Evolutionary conservation across 1,140 invertebrate species (phyloP).

Genomic region (Bombus terrestris): DNA sequence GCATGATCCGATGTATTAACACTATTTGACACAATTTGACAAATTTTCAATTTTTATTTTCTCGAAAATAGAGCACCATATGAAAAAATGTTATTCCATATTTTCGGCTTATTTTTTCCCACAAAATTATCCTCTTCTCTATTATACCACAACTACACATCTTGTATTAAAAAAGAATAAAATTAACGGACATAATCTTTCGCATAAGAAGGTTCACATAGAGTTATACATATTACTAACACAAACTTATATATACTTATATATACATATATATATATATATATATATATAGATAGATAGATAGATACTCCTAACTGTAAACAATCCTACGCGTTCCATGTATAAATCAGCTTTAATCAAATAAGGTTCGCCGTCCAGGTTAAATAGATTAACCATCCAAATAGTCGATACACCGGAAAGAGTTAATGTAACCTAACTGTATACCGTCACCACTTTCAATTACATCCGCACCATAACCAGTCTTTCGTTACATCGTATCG

Average conservation of each 20-base stretch:
- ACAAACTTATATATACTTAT: neutral
- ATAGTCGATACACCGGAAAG: slow-evolving; percentile 17
- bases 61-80: too few relatives aligned
- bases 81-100: too few relatives aligned
- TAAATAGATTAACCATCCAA: slow-evolving; percentile 23
- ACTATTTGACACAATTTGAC: too few relatives aligned
- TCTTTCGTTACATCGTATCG: slow-evolving; percentile 14
- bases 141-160: too few relatives aligned
- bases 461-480: slow-evolving; percentile 13
- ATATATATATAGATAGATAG: too few relatives aligned
- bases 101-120: too few relatives aligned
- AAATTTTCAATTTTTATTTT: too few relatives aligned
- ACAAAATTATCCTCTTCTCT: too few relatives aligned
- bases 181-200: neutral
- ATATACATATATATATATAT: too few relatives aligned
- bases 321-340: slow-evolving; percentile 38
- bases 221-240: slow-evolving; percentile 8
- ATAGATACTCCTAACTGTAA: slow-evolving; percentile 36
- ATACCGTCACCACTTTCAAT: slow-evolving; percentile 37
- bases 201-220: neutral
- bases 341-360: slow-evolving; percentile 42
- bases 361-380: slow-evolving; percentile 43
- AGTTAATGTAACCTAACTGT: slow-evolving; percentile 29
- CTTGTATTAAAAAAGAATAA: neutral
- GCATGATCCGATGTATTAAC: neutral